Percentiles rank a stretch among this genome's conserved stretches.
Evolutionary conservation across 2,113 vertebrate genomes (phyloP).

Genomic region (Platichthys flesus): DNA sequence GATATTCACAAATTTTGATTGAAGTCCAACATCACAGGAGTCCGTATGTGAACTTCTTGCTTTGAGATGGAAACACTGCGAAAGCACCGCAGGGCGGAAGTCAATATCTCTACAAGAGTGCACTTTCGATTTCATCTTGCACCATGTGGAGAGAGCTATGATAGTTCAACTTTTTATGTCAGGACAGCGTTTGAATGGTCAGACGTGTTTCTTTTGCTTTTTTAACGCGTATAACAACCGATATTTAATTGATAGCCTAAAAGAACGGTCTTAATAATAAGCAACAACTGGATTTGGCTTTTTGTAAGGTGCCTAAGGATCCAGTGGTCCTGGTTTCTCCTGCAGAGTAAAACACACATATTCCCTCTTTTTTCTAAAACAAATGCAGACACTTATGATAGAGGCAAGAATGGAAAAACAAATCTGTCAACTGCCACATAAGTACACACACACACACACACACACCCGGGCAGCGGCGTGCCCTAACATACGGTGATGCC

Average conservation of each 20-base stretch:
- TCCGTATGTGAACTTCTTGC: slow-evolving; percentile 52
- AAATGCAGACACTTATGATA: slow-evolving; percentile 22
- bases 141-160: slow-evolving; percentile 11
- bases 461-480: slow-evolving; percentile 18
- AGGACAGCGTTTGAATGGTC: neutral
- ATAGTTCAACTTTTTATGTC: slow-evolving; percentile 41
- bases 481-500: slow-evolving; percentile 33
- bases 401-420: neutral
- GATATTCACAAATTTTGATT: slow-evolving; percentile 42
- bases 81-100: slow-evolving; percentile 53
- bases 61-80: slow-evolving; percentile 41
- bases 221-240: neutral
- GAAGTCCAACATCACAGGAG: slow-evolving; percentile 44
- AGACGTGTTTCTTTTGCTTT: neutral
- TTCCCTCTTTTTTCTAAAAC: neutral
- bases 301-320: neutral
- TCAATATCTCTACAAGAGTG: slow-evolving; percentile 63
- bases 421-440: slow-evolving; percentile 43
- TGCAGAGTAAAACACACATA: slow-evolving; percentile 1
- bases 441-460: neutral
- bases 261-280: slow-evolving; percentile 8
- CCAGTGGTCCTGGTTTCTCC: neutral
- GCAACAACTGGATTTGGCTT: neutral
- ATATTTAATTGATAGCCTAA: slow-evolving; percentile 18
- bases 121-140: slow-evolving; percentile 57